These are phyloP conservation scores for Panzeria rudis DNA, from an alignment of 2,888 invertebrate genomes.

Conservation along the genomic window DNA sequence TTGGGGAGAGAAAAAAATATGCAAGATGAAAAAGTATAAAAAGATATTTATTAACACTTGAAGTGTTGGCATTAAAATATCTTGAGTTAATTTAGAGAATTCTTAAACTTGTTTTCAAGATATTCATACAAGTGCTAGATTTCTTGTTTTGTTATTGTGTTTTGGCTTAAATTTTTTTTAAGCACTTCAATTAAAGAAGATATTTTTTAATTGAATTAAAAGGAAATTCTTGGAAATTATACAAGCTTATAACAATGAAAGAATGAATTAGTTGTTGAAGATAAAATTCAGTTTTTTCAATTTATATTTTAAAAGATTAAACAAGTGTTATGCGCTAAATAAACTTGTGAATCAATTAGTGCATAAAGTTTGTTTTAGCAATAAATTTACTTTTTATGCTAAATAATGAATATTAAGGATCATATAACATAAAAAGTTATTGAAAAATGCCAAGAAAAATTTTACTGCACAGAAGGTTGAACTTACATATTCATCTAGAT, in stretches of 20 bases:
- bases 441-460: too few species aligned
- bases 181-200: too few species aligned
- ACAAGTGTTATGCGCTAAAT: too few species aligned
- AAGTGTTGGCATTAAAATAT: slow-evolving; percentile 65
- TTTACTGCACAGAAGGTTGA: too few species aligned
- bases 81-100: slow-evolving; percentile 63
- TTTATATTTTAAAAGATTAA: too few species aligned
- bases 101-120: slow-evolving; percentile 18
- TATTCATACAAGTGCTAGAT: slow-evolving; percentile 3
- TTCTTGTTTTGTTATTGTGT: neutral
- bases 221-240: neutral
- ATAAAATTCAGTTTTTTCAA: too few species aligned
- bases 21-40: slow-evolving; percentile 18
- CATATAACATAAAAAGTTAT: too few species aligned
- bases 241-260: neutral
- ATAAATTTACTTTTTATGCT: too few species aligned
- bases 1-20: slow-evolving; percentile 14
- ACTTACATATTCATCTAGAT: too few species aligned
- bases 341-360: too few species aligned
- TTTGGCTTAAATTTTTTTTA: neutral
- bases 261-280: neutral
- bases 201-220: neutral
- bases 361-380: too few species aligned
- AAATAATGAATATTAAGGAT: too few species aligned
- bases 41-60: slow-evolving; percentile 62